Percentiles rank a stretch among this genome's conserved stretches.
Evolutionary conservation across 2,113 vertebrate genomes (phyloP).

Genomic region (Dromas ardeola): DNA sequence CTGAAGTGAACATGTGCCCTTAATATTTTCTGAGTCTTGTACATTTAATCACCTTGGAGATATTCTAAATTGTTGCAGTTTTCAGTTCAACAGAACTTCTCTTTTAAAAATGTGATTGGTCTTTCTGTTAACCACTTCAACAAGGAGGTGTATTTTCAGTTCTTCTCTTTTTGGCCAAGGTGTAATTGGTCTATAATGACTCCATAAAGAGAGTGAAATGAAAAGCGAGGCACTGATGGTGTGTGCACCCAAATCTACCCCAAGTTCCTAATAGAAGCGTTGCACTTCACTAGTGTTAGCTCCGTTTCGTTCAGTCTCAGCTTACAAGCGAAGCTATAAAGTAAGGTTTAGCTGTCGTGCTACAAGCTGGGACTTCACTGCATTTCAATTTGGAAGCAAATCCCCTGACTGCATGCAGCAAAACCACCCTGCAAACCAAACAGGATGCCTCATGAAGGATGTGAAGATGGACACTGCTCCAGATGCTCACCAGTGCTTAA

Average conservation of each 20-base stretch:
- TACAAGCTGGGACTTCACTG: neutral
- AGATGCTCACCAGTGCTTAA: neutral
- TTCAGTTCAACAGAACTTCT: neutral
- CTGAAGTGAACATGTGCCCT: neutral
- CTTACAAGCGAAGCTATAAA: neutral
- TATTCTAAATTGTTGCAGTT: neutral
- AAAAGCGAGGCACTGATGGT: neutral
- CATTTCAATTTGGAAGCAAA: neutral
- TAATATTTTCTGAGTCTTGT: neutral
- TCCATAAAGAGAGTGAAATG: neutral
- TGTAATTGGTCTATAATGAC: neutral
- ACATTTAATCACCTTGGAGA: neutral
- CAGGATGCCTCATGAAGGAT: neutral
- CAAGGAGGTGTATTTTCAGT: neutral
- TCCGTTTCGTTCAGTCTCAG: neutral
- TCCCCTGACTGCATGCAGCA: neutral
- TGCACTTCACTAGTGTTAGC: neutral
- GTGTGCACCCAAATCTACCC: neutral
- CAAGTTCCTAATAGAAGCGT: rapidly evolving
- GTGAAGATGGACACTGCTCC: neutral
- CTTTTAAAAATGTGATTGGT: neutral
- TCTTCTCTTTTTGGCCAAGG: neutral
- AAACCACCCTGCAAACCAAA: neutral
- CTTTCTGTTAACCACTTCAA: neutral
- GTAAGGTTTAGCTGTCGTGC: neutral